Evolutionary conservation across 2,888 invertebrate species (phyloP), one percentile per base, ranked within the genome.

Genomic region (Amorpha juglandis): DNA sequence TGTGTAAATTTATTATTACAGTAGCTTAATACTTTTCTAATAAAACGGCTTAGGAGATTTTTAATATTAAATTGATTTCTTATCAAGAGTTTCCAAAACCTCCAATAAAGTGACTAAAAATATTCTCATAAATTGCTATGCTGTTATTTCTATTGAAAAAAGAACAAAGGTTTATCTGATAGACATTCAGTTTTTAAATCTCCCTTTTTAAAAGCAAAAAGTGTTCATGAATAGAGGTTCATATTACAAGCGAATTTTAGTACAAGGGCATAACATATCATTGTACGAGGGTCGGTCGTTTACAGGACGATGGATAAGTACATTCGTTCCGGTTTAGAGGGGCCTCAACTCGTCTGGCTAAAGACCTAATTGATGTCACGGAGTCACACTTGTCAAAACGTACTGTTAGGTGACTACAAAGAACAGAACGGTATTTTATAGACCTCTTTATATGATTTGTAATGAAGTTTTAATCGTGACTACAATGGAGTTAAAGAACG

Each of bases 291-390:
- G n/a, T n/a, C n/a, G n/a, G 19, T 19, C 19, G 19, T 19, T 16
- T 42, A 19, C 16, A 58, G 58, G 38, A 11, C 58, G 16, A n/a
- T 35, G 53, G 33, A 19, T 42, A 38, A 58, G 42, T 58, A 58
- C 42, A 42, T 58, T 58, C 38, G 58, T 58, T 58, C 58, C 58
- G 58, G 42, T 55, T 55, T 55, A 35, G 11, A 42, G 58, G 58
- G 42, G 58, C 58, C 42, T 19, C 58, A 42, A 8, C 14, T 12
- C 58, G 58, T 58, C 58, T 42, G 38, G 58, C 27, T 27, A 38
- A 19, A 42, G 45, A 45, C 42, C 42, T 58, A 58, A 58, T 58
- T 58, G 58, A 19, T 58, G 58, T 19, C 58, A 58, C 58, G 42
- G 42, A 42, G 58, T 58, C 38, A 19, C 19, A 38, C 6, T 33